A percentile compares a stretch with the other conserved stretches of the same genome.
phyloP scores from a whole-genome alignment of 2,113 vertebrate genomes.

The Vombatus ursinus region DNA sequence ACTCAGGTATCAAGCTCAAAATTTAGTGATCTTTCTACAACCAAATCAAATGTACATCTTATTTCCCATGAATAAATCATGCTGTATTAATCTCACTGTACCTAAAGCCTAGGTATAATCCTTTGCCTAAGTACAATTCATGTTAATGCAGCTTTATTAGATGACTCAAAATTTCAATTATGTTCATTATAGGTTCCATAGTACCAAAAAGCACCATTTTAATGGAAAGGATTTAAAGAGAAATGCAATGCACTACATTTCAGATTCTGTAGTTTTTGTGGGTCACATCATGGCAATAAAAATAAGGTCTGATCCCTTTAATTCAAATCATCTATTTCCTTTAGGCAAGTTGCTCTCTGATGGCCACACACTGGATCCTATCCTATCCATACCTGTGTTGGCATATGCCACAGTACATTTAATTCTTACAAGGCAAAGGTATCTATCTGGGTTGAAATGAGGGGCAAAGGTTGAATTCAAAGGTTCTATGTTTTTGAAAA shows the following conservation, averaged over 20 bases:
- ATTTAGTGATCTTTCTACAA: not conserved
- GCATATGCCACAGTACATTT: not conserved
- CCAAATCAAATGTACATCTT: not conserved
- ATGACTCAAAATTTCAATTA: not conserved
- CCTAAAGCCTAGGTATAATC: not conserved
- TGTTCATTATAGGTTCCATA: not conserved
- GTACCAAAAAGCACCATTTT: not conserved
- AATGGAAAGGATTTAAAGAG: not conserved
- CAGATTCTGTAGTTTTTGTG: not conserved
- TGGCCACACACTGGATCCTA: not conserved
- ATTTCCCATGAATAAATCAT: not conserved
- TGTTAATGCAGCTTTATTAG: not conserved
- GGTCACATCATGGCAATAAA: not conserved
- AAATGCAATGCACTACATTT: fast-evolving
- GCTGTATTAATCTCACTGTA: not conserved
- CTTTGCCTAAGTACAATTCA: not conserved
- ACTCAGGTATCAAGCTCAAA: not conserved
- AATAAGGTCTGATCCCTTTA: not conserved
- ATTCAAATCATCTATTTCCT: not conserved
- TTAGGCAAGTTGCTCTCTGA: not conserved
- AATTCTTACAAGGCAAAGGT: not conserved
- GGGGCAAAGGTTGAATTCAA: not conserved
- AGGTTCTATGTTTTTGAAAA: not conserved
- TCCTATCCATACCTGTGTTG: not conserved
- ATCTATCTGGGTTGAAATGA: slow-evolving; percentile 2